Evolutionary conservation across 1,140 invertebrate species (phyloP).

Genomic region (Coboldia fuscipes): DNA sequence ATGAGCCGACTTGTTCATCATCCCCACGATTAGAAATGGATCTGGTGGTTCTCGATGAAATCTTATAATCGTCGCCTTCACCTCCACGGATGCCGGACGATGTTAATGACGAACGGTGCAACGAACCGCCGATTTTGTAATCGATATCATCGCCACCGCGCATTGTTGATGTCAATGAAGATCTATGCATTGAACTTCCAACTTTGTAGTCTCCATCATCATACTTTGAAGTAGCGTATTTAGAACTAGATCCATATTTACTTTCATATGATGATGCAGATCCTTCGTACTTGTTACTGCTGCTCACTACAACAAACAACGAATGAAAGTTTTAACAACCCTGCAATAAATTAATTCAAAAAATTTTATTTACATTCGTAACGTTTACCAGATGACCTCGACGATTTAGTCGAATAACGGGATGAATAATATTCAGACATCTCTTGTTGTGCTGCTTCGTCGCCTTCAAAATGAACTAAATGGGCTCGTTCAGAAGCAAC

Average conservation of each 20-base stretch:
- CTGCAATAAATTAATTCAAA: background rate
- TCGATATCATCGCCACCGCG: too few species aligned
- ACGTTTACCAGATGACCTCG: constrained; percentile 10
- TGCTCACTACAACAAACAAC: background rate
- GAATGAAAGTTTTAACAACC: background rate
- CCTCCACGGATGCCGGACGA: too few species aligned
- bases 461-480: constrained; percentile 13
- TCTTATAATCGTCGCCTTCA: too few species aligned
- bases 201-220: too few species aligned
- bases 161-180: too few species aligned
- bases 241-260: constrained; percentile 7
- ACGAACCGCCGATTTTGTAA: too few species aligned
- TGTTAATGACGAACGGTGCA: too few species aligned
- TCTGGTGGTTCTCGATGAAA: too few species aligned
- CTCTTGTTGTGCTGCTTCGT: constrained; percentile 13
- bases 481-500: constrained; percentile 16
- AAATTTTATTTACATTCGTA: constrained; percentile 11
- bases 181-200: too few species aligned
- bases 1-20: too few species aligned
- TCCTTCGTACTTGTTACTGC: background rate
- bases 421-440: constrained; percentile 20
- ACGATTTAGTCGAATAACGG: constrained; percentile 10
- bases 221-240: constrained; percentile 20
- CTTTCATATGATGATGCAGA: background rate
- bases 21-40: too few species aligned